A percentile compares a stretch with the other conserved stretches of the same genome.
phyloP scores from a whole-genome alignment of 2,113 vertebrate species.

The Genyomyrus donnyi region DNA sequence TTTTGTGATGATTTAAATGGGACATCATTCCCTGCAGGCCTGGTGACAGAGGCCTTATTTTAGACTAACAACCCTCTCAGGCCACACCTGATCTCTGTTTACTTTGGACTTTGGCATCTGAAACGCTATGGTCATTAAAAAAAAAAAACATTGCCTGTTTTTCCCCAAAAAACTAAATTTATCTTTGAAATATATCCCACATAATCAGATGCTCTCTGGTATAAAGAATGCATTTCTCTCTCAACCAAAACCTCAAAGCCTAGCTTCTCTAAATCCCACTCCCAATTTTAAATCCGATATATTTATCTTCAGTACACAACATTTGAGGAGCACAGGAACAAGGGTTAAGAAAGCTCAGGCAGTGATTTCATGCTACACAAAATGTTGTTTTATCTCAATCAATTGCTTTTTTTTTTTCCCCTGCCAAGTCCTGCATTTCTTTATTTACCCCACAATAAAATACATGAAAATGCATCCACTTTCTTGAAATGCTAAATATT shows the following conservation, averaged over 20 bases:
- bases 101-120: background rate
- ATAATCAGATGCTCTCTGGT: background rate
- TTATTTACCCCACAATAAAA: background rate
- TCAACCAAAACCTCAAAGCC: background rate
- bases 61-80: background rate
- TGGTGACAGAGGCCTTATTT: background rate
- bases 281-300: background rate
- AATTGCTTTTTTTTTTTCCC: background rate
- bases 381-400: background rate
- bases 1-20: background rate
- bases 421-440: background rate
- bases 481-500: background rate
- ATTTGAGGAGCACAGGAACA: background rate
- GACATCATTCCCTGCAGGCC: background rate
- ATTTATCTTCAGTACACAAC: background rate
- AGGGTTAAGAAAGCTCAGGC: background rate
- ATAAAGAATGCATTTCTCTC: background rate
- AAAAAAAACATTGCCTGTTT: background rate
- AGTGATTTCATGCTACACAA: background rate
- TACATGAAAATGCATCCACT: background rate
- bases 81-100: background rate
- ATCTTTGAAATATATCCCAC: background rate
- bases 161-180: background rate
- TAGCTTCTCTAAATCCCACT: background rate
- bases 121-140: background rate